Evolutionary conservation across 30 jellyfish, hydroid and myxozoan species (phyloP), one percentile per base, ranked within the genome.

Genomic region (Rhopilema esculentum): DNA sequence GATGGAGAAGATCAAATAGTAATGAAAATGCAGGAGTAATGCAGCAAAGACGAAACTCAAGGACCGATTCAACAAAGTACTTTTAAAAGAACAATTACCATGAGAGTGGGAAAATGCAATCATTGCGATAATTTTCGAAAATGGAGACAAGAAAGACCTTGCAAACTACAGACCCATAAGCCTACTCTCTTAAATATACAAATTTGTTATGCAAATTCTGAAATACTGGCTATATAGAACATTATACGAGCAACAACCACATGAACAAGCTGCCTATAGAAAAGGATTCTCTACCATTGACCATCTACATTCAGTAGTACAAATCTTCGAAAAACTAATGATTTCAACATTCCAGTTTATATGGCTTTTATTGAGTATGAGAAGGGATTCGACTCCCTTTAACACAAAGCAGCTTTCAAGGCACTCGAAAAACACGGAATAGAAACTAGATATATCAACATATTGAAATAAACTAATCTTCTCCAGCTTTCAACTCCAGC

Each of bases 101-200:
- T 18, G 22, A 17, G 80, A 78, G 88, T n/a, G 31, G 88, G 88
- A 52, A 78, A 61, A 61, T 21, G 31, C 77, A 83, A 50, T 75
- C 65, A 25, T 75, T 25, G 32, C 79, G 9, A 17, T 78, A 15
- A 25, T 78, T n/a, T n/a, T n/a, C n/a, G n/a, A n/a, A n/a, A n/a
- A n/a, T n/a, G n/a, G n/a, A n/a, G n/a, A n/a, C n/a, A 52, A 66
- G 77, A 75, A 75, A 33, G 79, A 48, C 18, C 80, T 75, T 16
- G 25, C 31, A 33, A 75, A 75, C 86, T 75, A 75, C 79, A 27
- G 86, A 48, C 86, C 86, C 31, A 75, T 75, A 32, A 75, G 86
- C 86, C 31, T 75, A 24, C 61, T 75, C n/a, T 75, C 86, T 8
- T 79, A 75, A 16, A 48, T 75, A 23, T 75, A 75, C 61, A 75